phyloP scores from a whole-genome alignment of 1,140 invertebrate genomes.

The Nasonia longicornis region DNA sequence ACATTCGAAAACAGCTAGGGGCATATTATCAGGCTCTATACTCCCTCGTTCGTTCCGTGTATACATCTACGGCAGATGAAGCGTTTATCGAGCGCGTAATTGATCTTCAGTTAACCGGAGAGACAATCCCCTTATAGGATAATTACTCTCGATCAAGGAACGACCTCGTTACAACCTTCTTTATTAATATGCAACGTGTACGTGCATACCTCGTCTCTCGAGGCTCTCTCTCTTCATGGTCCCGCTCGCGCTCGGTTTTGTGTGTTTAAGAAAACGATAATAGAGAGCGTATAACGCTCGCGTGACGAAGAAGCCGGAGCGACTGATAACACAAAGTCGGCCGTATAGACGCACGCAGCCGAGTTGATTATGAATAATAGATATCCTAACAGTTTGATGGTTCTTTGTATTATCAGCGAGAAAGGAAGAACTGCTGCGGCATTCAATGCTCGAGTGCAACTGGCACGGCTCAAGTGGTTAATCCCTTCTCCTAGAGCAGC shows the following conservation, averaged over 20 bases:
- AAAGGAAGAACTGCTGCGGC: constrained; percentile 29
- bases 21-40: too few species aligned
- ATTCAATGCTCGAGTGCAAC: constrained; percentile 38
- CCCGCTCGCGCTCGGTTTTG: not conserved
- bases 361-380: constrained; percentile 41
- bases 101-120: constrained; percentile 34
- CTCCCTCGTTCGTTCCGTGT: not conserved
- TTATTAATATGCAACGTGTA: constrained; percentile 31
- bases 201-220: not conserved
- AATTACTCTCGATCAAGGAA: constrained; percentile 39
- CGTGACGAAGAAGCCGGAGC: not conserved
- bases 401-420: constrained; percentile 22
- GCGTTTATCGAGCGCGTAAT: constrained; percentile 28
- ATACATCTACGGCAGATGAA: not conserved
- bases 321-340: constrained; percentile 15
- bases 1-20: too few species aligned
- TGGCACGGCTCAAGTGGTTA: constrained; percentile 43
- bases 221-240: not conserved
- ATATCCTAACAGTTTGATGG: constrained; percentile 44
- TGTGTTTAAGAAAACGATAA: not conserved
- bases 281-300: not conserved
- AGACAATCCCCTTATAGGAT: constrained; percentile 36
- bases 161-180: constrained; percentile 38
- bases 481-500: constrained; percentile 8
- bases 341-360: constrained; percentile 17